These are phyloP conservation scores for Cyclopterus lumpus DNA, from an alignment of 2,797 vertebrate genomes.

Conservation along the genomic window DNA sequence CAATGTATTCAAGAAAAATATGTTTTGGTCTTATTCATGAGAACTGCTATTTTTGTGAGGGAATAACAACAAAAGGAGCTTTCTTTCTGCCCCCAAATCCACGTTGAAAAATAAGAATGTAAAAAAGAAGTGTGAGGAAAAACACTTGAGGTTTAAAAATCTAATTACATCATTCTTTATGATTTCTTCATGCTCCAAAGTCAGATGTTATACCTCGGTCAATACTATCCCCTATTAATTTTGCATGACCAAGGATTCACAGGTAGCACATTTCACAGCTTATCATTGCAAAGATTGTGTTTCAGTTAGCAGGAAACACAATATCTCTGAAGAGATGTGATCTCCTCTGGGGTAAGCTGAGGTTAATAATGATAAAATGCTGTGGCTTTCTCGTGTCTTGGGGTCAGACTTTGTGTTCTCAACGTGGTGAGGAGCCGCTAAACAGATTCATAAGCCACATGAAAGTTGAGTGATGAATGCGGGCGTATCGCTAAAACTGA, in stretches of 20 bases:
- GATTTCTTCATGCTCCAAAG: conserved; percentile 48
- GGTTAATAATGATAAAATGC: conserved; percentile 70
- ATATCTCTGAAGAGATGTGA: conserved; percentile 58
- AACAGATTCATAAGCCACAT: conserved; percentile 43
- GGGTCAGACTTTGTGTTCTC: conserved; percentile 66
- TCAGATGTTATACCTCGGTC: conserved; percentile 57
- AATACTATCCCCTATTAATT: conserved; percentile 70
- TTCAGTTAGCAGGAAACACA: conserved; percentile 71
- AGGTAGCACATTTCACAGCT: conserved; percentile 81
- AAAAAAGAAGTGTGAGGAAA: neutral
- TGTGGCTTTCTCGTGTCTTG: conserved; percentile 56
- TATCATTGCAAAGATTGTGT: conserved; percentile 71
- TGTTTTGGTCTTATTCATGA: conserved; percentile 22
- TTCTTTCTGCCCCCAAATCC: neutral
- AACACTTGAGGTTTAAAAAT: neutral
- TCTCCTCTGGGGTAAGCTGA: conserved; percentile 70
- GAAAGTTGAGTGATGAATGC: conserved; percentile 51
- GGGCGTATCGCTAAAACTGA: conserved; percentile 18
- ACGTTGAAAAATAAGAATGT: neutral
- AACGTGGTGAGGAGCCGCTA: conserved; percentile 30
- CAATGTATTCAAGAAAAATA: conserved; percentile 12
- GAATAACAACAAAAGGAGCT: neutral
- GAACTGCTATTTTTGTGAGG: conserved; percentile 25
- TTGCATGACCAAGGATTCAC: conserved; percentile 76
- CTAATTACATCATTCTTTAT: conserved; percentile 7